Conservation (phyloP, 2,888 invertebrate genomes). For the Oeneis ivallda region DNA sequence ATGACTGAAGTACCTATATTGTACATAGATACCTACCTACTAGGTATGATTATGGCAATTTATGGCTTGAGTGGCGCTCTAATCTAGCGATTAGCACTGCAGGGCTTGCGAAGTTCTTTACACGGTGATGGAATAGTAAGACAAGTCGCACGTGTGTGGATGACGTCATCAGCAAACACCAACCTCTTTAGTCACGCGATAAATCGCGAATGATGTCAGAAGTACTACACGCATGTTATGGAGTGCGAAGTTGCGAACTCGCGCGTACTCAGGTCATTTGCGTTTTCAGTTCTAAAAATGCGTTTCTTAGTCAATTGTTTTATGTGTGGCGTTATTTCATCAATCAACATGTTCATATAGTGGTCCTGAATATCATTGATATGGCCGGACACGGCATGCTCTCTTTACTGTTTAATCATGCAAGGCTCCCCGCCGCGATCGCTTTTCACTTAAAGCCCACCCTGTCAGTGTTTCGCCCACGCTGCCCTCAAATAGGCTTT, state of each 20-base stretch:
- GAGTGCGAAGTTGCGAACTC: too few relatives aligned
- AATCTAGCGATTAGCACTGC: neutral
- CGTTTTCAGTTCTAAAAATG: neutral
- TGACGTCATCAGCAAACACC: too few relatives aligned
- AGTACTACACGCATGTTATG: too few relatives aligned
- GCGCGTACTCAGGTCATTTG: neutral
- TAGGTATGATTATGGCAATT: too few relatives aligned
- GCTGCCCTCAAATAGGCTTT: constrained; percentile 30
- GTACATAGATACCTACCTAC: too few relatives aligned
- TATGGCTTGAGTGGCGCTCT: neutral
- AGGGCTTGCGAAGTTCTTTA: neutral
- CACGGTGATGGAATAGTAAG: neutral
- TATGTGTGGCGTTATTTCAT: neutral
- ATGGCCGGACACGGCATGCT: neutral
- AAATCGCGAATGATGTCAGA: too few relatives aligned
- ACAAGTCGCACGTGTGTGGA: neutral
- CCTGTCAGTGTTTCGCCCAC: constrained; percentile 23
- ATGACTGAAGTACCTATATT: too few relatives aligned
- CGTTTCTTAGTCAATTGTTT: neutral
- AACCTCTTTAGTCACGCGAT: too few relatives aligned
- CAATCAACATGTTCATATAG: too few relatives aligned
- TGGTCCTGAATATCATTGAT: neutral
- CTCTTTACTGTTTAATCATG: neutral
- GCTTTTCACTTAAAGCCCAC: neutral
- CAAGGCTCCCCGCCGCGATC: neutral